These are phyloP conservation scores for Pygmarrhopalites habei DNA, from an alignment of 1,140 invertebrate species.

Conservation along the genomic window DNA sequence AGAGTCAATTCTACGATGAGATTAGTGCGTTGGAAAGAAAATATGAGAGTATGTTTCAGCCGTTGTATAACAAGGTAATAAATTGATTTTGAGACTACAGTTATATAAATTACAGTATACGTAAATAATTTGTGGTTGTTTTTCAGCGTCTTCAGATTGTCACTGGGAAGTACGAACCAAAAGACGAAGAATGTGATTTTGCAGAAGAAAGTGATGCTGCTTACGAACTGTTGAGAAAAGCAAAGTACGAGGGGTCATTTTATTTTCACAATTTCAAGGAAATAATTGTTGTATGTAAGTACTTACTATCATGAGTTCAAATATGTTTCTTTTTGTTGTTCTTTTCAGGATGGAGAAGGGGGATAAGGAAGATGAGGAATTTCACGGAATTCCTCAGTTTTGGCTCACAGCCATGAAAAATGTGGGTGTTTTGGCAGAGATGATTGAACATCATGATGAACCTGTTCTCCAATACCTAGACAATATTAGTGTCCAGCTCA, in stretches of 20 bases:
- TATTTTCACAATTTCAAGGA: too few species aligned
- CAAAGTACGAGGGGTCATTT: too few species aligned
- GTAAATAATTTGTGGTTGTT: slow-evolving; percentile 1
- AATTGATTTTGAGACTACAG: background rate
- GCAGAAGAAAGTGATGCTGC: slow-evolving; percentile 61
- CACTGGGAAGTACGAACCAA: slow-evolving; percentile 73
- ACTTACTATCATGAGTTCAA: too few species aligned
- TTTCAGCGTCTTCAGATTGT: slow-evolving; percentile 64
- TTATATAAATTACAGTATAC: background rate
- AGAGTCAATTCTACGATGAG: slow-evolving; percentile 90
- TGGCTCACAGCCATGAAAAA: slow-evolving; percentile 96
- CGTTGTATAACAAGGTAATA: slow-evolving; percentile 2
- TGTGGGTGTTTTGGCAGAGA: slow-evolving; percentile 77
- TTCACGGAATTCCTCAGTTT: slow-evolving; percentile 80
- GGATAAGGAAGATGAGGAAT: background rate
- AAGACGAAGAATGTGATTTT: slow-evolving; percentile 74
- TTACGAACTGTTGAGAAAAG: slow-evolving; percentile 51
- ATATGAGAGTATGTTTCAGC: slow-evolving; percentile 71
- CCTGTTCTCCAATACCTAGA: slow-evolving; percentile 82
- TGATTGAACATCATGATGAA: slow-evolving; percentile 90
- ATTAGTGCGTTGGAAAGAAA: slow-evolving; percentile 87
- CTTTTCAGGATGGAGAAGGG: background rate
- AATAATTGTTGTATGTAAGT: too few species aligned
- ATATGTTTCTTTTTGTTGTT: too few species aligned
- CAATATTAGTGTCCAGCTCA: slow-evolving; percentile 77